Evolutionary conservation across 2,888 invertebrate genomes (phyloP).

Genomic region (Papilio gigon): DNA sequence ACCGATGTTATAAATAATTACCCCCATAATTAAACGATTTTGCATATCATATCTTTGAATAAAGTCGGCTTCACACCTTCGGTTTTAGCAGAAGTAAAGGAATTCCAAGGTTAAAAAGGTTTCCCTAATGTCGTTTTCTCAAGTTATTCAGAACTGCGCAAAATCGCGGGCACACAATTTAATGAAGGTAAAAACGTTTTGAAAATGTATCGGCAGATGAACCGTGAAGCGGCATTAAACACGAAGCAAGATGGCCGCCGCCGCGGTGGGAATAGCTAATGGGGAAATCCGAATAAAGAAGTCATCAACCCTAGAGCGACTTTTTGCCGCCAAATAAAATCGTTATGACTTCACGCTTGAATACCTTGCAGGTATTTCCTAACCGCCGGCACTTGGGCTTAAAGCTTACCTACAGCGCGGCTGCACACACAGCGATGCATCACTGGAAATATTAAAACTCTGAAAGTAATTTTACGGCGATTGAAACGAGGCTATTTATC

Average conservation of each 20-base stretch:
- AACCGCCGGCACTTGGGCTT: conserved; percentile 40
- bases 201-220: conserved; percentile 8
- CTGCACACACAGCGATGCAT: conserved; percentile 1
- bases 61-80: no score
- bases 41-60: no score
- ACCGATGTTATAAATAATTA: no score
- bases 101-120: no score
- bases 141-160: no score
- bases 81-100: no score
- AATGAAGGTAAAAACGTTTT: conserved; percentile 28
- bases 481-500: background rate
- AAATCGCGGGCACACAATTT: background rate
- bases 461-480: background rate
- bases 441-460: background rate
- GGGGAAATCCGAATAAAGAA: conserved; percentile 40
- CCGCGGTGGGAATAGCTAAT: conserved; percentile 33
- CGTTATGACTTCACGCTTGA: conserved; percentile 46
- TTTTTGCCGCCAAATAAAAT: conserved; percentile 38
- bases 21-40: no score
- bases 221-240: conserved; percentile 15
- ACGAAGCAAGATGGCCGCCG: conserved; percentile 33
- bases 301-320: conserved; percentile 37
- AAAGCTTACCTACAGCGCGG: conserved; percentile 28
- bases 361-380: conserved; percentile 45
- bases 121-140: no score